phyloP scores from a whole-genome alignment of 2,113 vertebrate species.

The Gavia stellata region DNA sequence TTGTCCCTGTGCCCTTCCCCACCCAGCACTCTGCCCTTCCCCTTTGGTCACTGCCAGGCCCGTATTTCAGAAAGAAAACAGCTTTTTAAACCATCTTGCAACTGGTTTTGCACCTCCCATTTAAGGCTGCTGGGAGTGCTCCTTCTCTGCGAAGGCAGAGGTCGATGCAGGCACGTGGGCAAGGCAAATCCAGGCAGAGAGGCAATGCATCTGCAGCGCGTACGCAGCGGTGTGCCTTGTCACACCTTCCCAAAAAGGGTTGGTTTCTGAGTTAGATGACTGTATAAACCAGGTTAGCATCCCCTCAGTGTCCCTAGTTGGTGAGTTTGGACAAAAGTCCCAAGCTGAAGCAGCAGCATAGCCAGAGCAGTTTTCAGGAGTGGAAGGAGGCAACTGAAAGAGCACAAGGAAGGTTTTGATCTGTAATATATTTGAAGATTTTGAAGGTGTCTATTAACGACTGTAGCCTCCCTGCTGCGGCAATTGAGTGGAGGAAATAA shows the following conservation, averaged over 20 bases:
- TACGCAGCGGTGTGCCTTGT: rapidly evolving
- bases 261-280: background rate
- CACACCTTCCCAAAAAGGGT: background rate
- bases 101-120: background rate
- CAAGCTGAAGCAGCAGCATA: background rate
- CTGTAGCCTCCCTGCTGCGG: slow-evolving; percentile 59
- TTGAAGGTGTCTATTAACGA: slow-evolving; percentile 52
- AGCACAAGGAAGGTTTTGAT: background rate
- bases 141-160: background rate
- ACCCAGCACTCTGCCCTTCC: background rate
- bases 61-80: background rate
- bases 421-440: slow-evolving; percentile 3
- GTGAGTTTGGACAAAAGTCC: background rate
- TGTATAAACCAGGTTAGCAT: background rate
- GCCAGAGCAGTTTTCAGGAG: background rate
- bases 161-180: rapidly evolving
- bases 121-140: rapidly evolving
- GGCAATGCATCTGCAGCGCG: background rate
- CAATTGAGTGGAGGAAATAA: slow-evolving; percentile 78
- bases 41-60: background rate
- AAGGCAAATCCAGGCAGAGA: background rate
- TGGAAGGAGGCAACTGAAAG: background rate
- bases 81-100: background rate
- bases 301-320: background rate
- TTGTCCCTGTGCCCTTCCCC: background rate